Conservation (phyloP, 2,888 invertebrate genomes). For the Noctua comes region DNA sequence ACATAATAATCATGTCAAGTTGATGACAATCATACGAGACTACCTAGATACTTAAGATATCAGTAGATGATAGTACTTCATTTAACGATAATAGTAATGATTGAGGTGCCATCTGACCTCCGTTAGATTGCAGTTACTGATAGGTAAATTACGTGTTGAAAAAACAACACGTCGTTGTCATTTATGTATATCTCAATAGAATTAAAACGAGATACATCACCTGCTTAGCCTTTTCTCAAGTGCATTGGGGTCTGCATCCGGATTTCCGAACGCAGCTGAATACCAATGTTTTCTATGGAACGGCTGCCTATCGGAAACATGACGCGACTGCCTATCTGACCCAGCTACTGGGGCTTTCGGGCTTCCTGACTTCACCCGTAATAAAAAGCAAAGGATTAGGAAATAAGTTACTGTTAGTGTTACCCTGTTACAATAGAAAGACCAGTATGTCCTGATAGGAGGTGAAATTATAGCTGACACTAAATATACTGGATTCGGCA, state of each 20-base stretch:
- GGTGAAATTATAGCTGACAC: not conserved
- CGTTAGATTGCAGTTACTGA: conserved; percentile 24
- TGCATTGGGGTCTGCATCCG: no score
- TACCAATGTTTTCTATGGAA: not conserved
- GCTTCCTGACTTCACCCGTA: not conserved
- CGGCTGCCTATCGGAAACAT: not conserved
- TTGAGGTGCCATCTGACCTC: conserved; percentile 13
- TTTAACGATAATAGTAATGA: conserved; percentile 4
- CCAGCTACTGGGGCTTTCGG: not conserved
- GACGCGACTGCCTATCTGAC: not conserved
- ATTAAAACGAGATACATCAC: not conserved
- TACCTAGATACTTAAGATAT: not conserved
- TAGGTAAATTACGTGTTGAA: not conserved
- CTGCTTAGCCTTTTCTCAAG: not conserved
- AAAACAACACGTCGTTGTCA: not conserved
- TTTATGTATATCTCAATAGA: not conserved
- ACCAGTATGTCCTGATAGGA: not conserved
- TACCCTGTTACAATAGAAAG: not conserved
- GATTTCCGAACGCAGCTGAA: not conserved
- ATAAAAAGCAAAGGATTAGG: not conserved
- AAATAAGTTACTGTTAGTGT: not conserved
- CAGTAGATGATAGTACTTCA: not conserved
- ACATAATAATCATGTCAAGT: not conserved
- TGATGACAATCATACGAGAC: not conserved
- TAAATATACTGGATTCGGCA: not conserved